Conservation (phyloP, 2,888 invertebrate species). For the Phania funesta region DNA sequence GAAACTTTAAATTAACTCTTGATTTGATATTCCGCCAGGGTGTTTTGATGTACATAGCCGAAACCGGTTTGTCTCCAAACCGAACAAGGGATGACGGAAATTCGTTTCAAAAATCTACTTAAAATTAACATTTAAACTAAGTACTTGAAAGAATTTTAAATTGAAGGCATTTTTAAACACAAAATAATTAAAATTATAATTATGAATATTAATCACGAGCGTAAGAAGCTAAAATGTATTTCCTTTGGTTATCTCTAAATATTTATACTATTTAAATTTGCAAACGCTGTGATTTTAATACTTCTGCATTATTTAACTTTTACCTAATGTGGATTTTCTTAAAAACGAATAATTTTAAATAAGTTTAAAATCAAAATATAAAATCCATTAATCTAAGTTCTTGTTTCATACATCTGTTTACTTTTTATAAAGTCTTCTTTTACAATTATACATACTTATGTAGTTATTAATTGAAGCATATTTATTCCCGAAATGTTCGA, state of each 20-base stretch:
- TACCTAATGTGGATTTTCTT: conserved; percentile 56
- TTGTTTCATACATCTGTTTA: neutral
- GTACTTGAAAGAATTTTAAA: neutral
- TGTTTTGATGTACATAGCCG: too few relatives aligned
- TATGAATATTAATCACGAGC: conserved; percentile 4
- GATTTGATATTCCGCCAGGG: too few relatives aligned
- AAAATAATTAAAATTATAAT: conserved; percentile 2
- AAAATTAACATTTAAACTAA: neutral
- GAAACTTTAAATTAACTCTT: conserved; percentile 9
- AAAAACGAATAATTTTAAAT: conserved; percentile 20
- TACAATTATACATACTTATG: neutral
- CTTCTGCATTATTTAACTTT: conserved; percentile 11
- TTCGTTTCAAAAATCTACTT: too few relatives aligned
- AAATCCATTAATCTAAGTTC: neutral
- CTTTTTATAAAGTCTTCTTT: conserved; percentile 26
- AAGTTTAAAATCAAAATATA: neutral
- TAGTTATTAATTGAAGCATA: conserved; percentile 52
- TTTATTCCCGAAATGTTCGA: conserved; percentile 36
- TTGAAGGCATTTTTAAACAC: conserved; percentile 38
- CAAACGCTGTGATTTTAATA: conserved; percentile 41
- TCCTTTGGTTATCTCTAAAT: neutral
- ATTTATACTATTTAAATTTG: conserved; percentile 30
- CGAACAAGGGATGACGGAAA: too few relatives aligned
- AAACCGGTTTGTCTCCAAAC: too few relatives aligned
- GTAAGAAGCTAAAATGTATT: neutral